Evolutionary conservation across 1,140 invertebrate genomes (phyloP).

Genomic region (Idris sp.): DNA sequence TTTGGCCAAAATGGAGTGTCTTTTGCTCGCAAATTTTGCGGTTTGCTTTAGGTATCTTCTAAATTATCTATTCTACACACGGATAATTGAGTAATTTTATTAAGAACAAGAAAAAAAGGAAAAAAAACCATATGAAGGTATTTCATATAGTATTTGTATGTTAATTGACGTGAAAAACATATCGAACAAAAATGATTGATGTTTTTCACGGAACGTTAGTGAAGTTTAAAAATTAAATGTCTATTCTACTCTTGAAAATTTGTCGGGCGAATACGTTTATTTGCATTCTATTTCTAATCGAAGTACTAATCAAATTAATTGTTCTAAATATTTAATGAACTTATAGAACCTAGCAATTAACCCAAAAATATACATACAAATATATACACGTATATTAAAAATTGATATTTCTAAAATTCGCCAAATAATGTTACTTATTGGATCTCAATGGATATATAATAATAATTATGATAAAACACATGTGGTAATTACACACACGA

Average conservation of each 20-base stretch:
- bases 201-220: slow-evolving; percentile 26
- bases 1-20: slow-evolving; percentile 14
- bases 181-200: neutral
- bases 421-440: slow-evolving; percentile 54
- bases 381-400: slow-evolving; percentile 52
- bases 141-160: neutral
- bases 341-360: slow-evolving; percentile 54
- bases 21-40: slow-evolving; percentile 12
- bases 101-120: no score
- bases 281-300: slow-evolving; percentile 64
- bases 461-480: slow-evolving; percentile 59
- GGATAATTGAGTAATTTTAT: slow-evolving; percentile 19
- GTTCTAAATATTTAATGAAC: slow-evolving; percentile 55
- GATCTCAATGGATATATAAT: slow-evolving; percentile 49
- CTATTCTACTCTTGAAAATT: slow-evolving; percentile 64
- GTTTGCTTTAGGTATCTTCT: slow-evolving; percentile 8
- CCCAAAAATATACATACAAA: slow-evolving; percentile 56
- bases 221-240: slow-evolving; percentile 48
- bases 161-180: slow-evolving; percentile 32
- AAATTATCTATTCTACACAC: slow-evolving; percentile 45
- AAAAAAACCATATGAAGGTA: no score
- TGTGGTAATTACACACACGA: slow-evolving; percentile 67
- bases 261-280: slow-evolving; percentile 52
- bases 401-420: slow-evolving; percentile 56
- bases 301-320: slow-evolving; percentile 55